Conservation (phyloP, 23 tunicate genomes). For the Oikopleura dioica region DNA sequence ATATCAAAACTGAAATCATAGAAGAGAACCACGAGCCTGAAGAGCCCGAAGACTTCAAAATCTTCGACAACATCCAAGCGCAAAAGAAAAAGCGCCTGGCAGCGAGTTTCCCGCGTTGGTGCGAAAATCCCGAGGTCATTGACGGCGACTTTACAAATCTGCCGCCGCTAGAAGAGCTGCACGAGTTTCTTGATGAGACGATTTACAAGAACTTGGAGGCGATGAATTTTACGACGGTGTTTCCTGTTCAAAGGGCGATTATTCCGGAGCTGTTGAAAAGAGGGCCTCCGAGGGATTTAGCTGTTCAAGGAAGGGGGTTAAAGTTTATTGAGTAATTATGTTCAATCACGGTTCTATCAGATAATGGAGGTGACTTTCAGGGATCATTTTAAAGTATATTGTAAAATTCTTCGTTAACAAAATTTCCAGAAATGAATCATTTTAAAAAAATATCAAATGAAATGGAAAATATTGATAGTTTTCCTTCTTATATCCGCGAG, state of each 20-base stretch:
- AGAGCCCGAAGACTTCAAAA: not conserved
- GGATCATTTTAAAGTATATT: too few species aligned
- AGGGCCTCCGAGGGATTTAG: not conserved
- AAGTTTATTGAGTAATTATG: too few species aligned
- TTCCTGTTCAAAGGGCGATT: constrained; percentile 1
- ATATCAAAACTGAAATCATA: not conserved
- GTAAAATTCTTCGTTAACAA: too few species aligned
- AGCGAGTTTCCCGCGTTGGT: not conserved
- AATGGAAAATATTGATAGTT: too few species aligned
- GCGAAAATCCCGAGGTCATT: not conserved
- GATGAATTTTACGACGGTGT: not conserved
- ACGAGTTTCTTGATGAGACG: not conserved
- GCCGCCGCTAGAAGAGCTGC: not conserved
- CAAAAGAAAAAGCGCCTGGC: not conserved
- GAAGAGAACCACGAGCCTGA: not conserved
- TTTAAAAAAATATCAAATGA: too few species aligned
- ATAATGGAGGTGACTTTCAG: too few species aligned
- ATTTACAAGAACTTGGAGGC: not conserved
- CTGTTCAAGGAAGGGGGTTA: too few species aligned
- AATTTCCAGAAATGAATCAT: too few species aligned
- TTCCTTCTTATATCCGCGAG: too few species aligned
- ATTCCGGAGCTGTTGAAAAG: not conserved
- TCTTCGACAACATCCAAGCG: not conserved
- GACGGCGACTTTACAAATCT: not conserved
- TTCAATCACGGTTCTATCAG: too few species aligned